Evolutionary conservation across 2,888 invertebrate genomes (phyloP).

Genomic region (Neelides folsomi): DNA sequence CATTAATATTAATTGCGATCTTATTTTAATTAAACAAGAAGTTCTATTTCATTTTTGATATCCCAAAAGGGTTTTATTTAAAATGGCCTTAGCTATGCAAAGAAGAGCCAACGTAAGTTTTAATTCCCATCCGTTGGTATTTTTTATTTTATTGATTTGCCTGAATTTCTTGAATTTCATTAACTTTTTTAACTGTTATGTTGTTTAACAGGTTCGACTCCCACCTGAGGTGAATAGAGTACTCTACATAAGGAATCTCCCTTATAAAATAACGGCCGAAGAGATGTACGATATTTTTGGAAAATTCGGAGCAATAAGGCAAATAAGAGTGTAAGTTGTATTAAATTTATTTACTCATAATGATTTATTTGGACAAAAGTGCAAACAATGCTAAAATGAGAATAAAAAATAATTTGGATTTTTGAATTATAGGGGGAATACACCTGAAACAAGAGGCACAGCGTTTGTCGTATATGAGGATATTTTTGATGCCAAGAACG

Average conservation of each 20-base stretch:
- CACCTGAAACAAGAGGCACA: conserved; percentile 93
- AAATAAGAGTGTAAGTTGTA: conserved; percentile 57
- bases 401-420: conserved; percentile 5
- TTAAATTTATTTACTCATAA: not conserved
- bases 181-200: not conserved
- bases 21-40: too few relatives aligned
- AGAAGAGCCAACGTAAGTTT: conserved; percentile 29
- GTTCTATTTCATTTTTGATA: too few relatives aligned
- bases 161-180: too few relatives aligned
- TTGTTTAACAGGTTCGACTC: conserved; percentile 61
- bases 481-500: conserved; percentile 99
- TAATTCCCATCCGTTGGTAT: too few relatives aligned
- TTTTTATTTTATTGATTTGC: too few relatives aligned
- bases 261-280: conserved; percentile 97
- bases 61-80: too few relatives aligned
- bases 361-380: not conserved
- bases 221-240: conserved; percentile 98
- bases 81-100: conserved; percentile 13
- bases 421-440: conserved; percentile 65
- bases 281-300: conserved; percentile 99
- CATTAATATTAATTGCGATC: too few relatives aligned
- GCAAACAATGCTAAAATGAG: not conserved
- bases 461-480: conserved; percentile 99
- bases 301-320: conserved; percentile 97
- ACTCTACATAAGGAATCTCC: conserved; percentile 88